Evolutionary conservation across 2,888 invertebrate genomes (phyloP).

Genomic region (Cyclophora albipunctata): DNA sequence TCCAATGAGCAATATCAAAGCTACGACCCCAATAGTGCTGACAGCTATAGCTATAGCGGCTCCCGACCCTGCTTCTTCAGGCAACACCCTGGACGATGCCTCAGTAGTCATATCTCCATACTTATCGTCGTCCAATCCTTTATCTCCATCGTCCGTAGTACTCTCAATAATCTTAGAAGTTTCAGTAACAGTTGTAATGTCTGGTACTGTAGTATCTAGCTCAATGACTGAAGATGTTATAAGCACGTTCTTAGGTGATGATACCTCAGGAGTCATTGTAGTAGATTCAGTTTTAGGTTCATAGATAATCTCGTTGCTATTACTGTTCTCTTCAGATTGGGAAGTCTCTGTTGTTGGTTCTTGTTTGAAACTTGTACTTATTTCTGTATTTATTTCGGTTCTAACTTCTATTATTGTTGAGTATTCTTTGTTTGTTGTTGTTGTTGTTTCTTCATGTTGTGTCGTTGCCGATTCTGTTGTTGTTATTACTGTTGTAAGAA

Average conservation of each 20-base stretch:
- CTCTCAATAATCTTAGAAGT: constrained; percentile 9
- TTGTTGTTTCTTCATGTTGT: constrained; percentile 29
- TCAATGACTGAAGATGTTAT: background rate
- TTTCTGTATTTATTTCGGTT: constrained; percentile 52
- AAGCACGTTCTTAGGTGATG: constrained; percentile 8
- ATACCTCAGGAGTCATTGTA: constrained; percentile 4
- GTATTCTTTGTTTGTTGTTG: constrained; percentile 13
- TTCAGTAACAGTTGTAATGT: background rate
- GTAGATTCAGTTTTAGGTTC: constrained; percentile 25
- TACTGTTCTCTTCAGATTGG: constrained; percentile 50
- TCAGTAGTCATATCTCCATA: constrained; percentile 52
- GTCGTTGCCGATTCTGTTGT: constrained; percentile 15
- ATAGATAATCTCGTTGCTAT: constrained; percentile 52
- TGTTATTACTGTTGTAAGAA: constrained; percentile 22
- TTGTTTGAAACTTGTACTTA: constrained; percentile 10
- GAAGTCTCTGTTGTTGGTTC: constrained; percentile 26
- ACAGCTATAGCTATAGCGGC: constrained; percentile 88
- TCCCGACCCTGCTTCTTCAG: constrained; percentile 73
- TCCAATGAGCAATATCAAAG: constrained; percentile 84
- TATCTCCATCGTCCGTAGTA: constrained; percentile 19
- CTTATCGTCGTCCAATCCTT: constrained; percentile 42
- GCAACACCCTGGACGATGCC: constrained; percentile 40
- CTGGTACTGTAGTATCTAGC: background rate
- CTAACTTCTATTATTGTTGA: constrained; percentile 34
- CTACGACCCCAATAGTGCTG: constrained; percentile 86